Conservation (phyloP, 2,888 invertebrate species). For the Tiliacea aurago region DNA sequence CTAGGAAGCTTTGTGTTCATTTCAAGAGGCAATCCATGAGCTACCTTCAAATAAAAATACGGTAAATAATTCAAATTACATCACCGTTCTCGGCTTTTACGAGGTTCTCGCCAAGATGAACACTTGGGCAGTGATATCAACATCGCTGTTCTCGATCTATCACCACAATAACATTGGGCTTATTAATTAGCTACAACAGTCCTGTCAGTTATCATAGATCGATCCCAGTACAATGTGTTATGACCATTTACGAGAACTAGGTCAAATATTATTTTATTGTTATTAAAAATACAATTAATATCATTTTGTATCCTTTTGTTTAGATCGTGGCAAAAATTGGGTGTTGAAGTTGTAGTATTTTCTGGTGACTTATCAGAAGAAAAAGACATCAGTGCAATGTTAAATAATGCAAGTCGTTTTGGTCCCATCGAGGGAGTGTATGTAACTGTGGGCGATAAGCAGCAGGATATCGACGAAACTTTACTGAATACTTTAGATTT, state of each 20-base stretch:
- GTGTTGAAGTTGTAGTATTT: slow-evolving; percentile 30
- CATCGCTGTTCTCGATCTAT: background rate
- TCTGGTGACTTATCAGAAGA: slow-evolving; percentile 31
- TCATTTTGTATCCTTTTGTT: background rate
- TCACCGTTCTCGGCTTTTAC: background rate
- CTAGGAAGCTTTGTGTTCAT: slow-evolving; percentile 68
- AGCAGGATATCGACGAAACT: slow-evolving; percentile 9
- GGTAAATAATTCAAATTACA: slow-evolving; percentile 26
- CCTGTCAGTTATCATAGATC: too few relatives aligned
- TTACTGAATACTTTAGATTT: slow-evolving; percentile 33
- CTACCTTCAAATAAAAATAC: slow-evolving; percentile 50
- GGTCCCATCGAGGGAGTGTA: slow-evolving; percentile 49
- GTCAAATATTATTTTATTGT: background rate
- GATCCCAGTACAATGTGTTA: background rate
- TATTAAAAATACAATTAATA: background rate
- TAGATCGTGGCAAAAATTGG: slow-evolving; percentile 51
- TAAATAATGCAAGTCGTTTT: slow-evolving; percentile 22
- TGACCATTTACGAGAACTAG: background rate
- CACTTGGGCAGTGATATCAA: background rate
- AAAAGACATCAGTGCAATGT: slow-evolving; percentile 16
- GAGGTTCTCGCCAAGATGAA: background rate
- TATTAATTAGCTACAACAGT: too few relatives aligned
- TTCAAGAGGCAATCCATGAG: slow-evolving; percentile 15
- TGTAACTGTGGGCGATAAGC: slow-evolving; percentile 37
- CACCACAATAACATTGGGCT: background rate